Evolutionary conservation across 2,113 vertebrate genomes (phyloP).

Genomic region (Tachuris rubrigastra): DNA sequence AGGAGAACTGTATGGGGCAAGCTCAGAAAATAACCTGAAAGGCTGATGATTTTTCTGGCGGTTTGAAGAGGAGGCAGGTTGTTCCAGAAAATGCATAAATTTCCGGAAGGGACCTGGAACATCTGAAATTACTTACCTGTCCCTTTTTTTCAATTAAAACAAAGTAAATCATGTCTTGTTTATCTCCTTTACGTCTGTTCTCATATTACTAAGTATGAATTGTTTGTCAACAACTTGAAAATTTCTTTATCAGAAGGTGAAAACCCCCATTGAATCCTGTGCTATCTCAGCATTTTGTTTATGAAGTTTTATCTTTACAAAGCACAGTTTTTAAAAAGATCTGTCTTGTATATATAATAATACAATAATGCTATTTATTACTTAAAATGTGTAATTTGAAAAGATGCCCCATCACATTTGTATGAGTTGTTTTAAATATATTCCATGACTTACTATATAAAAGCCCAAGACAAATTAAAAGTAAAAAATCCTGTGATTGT

Average conservation of each 20-base stretch:
- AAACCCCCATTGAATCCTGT: neutral
- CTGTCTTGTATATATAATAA: neutral
- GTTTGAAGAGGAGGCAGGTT: neutral
- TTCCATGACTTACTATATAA: neutral
- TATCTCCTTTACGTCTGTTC: neutral
- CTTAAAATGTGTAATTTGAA: neutral
- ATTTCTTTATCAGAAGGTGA: neutral
- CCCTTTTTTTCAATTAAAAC: neutral
- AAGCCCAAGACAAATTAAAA: neutral
- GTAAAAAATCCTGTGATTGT: fast-evolving
- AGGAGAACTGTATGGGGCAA: neutral
- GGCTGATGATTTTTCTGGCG: neutral
- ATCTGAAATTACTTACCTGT: neutral
- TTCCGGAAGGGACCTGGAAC: neutral
- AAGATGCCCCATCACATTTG: neutral
- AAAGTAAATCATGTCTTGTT: neutral
- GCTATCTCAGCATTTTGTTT: neutral
- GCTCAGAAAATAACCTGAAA: neutral
- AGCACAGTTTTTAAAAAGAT: neutral
- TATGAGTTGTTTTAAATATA: neutral
- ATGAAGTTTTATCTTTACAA: neutral
- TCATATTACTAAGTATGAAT: neutral
- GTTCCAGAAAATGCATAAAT: neutral
- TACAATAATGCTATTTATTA: neutral
- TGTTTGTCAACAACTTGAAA: neutral